Evolutionary conservation across 2,113 vertebrate species (phyloP).

Genomic region (Hucho hucho): DNA sequence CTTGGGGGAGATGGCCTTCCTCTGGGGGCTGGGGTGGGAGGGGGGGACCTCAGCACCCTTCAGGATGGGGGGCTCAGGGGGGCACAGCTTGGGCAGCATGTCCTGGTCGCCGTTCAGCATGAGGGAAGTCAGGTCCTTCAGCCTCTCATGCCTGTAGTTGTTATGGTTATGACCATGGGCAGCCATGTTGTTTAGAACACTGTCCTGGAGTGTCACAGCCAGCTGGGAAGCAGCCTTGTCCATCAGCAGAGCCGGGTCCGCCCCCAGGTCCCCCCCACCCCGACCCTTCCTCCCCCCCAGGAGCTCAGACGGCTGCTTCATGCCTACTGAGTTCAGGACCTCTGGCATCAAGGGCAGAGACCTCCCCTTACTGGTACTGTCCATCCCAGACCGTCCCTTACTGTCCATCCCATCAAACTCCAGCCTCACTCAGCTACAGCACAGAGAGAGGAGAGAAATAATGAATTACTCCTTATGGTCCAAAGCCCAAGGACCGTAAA

Average conservation of each 20-base stretch:
- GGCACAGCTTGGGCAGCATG: conserved; percentile 76
- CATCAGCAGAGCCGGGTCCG: conserved; percentile 85
- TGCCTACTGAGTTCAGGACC: conserved; percentile 81
- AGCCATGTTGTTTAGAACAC: conserved; percentile 86
- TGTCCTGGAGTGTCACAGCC: conserved; percentile 84
- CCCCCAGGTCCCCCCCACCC: conserved; percentile 73
- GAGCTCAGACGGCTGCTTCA: conserved; percentile 91
- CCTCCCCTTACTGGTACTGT: conserved; percentile 74
- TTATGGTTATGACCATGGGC: conserved; percentile 73
- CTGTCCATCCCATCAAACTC: conserved; percentile 72
- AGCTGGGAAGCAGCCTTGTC: conserved; percentile 84
- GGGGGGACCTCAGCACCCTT: conserved; percentile 81
- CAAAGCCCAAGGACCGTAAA: background rate
- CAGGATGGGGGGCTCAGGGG: conserved; percentile 75
- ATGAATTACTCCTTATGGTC: background rate
- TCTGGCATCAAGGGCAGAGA: conserved; percentile 83
- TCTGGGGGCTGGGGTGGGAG: conserved; percentile 71
- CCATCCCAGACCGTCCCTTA: conserved; percentile 79
- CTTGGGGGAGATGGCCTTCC: conserved; percentile 83
- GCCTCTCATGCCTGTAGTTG: conserved; percentile 78
- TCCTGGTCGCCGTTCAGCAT: conserved; percentile 90
- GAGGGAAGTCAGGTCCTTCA: conserved; percentile 90
- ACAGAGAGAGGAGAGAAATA: conserved; percentile 1
- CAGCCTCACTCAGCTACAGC: conserved; percentile 50
- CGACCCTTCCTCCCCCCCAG: conserved; percentile 80